A percentile compares a stretch with the other conserved stretches of the same genome.
Conservation (phyloP, 2,888 invertebrate genomes). For the Lasioglossum calceatum region DNA sequence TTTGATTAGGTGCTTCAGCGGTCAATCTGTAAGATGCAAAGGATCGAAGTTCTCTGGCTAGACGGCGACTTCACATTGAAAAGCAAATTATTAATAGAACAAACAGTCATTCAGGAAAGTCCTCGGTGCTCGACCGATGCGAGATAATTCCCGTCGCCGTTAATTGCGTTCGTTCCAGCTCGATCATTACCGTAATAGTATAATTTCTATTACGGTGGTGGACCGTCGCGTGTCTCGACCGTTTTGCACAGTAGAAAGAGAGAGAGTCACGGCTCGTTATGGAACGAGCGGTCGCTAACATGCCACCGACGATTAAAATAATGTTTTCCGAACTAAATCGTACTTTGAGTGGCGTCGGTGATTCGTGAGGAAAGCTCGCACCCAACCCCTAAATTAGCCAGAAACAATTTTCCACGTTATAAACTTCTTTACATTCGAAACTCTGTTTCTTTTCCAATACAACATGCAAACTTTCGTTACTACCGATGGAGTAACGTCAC, state of each 20-base stretch:
- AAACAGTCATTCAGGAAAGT: neutral
- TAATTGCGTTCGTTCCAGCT: slow-evolving; percentile 28
- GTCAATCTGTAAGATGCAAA: neutral
- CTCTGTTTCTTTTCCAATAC: neutral
- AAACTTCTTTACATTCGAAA: neutral
- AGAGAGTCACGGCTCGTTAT: slow-evolving; percentile 10
- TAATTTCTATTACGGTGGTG: slow-evolving; percentile 18
- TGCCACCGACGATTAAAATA: slow-evolving; percentile 1
- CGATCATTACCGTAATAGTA: slow-evolving; percentile 14
- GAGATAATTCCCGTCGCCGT: slow-evolving; percentile 25
- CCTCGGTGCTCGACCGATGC: slow-evolving; percentile 11
- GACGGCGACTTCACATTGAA: neutral
- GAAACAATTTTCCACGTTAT: neutral
- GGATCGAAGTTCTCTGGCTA: neutral
- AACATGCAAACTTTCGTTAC: neutral
- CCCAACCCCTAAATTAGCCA: neutral
- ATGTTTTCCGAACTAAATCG: neutral
- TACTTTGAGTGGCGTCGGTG: neutral
- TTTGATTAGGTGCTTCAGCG: too few relatives aligned
- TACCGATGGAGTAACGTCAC: neutral
- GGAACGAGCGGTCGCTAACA: neutral
- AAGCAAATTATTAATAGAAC: slow-evolving; percentile 9
- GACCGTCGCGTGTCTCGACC: slow-evolving; percentile 19
- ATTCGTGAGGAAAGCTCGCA: neutral
- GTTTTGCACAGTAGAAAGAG: slow-evolving; percentile 6